Base-by-base conservation (phyloP, 2,113 vertebrate species). In the Tetrao urogallus region DNA sequence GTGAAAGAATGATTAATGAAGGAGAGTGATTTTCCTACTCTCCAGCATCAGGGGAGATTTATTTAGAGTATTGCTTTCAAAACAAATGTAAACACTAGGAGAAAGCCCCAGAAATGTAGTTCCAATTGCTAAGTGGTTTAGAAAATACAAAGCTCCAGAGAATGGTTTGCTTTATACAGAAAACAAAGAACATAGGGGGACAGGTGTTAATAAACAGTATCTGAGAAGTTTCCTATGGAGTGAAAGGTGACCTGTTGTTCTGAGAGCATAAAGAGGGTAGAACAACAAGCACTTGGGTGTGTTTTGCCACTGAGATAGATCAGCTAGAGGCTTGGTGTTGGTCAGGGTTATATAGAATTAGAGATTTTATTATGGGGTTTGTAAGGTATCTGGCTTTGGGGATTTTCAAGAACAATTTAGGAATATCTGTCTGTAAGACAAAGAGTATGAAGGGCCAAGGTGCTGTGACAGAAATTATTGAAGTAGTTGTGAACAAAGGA, bases 321-420 rank as follows among this genome's bases (percentile, higher is more conserved):
- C 75, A 89, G 60, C 79, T 92, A 21, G 50, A 71, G 67, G 50
- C 27, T 87, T 91, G 38, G 28, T 89, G 38, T 65, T 90, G 65
- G 65, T 92, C 8, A 92, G 67, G n/a, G 9, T 63, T 45, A 71
- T 82, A 94, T 45, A 87, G 54, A 82, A 45, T 57, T 79, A 17
- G 66, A 57, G 25, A 77, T 85, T 70, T 89, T 94, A 82, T 40
- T 73, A 12, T 58, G 82, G 64, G 60, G 63, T 80, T 91, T 91
- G 28, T 76, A 34, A 91, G 85, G 64, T 50, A 8, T 40, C 10
- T 75, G 36, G 15, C 72, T 75, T 82, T 89, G 45, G 45, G 87
- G 27, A 22, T 65, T 86, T 89, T 92, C 67, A 77, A 80, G 61
- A 95, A 71, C 40, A 48, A 76, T 66, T 89, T 70, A 85, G 85